Evolutionary conservation across 2,797 vertebrate genomes (phyloP).

Genomic region (Valencia hispanica): DNA sequence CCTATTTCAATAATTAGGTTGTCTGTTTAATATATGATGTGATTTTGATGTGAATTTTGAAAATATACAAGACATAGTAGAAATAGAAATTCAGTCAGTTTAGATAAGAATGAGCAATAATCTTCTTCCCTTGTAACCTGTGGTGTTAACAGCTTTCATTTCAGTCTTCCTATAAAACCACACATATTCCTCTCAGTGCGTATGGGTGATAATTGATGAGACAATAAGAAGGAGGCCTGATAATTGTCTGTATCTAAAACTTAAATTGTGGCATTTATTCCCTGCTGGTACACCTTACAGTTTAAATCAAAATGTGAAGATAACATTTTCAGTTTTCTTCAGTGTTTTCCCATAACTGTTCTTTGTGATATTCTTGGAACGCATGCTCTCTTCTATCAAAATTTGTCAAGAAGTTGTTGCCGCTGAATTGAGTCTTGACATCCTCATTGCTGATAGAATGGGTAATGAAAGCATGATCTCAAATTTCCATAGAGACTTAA

Average conservation of each 20-base stretch:
- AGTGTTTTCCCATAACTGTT: background rate
- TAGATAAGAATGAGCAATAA: background rate
- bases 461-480: background rate
- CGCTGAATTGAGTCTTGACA: background rate
- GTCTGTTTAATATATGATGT: background rate
- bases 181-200: background rate
- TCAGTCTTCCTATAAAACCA: background rate
- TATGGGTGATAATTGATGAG: conserved; percentile 1
- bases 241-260: conserved; percentile 12
- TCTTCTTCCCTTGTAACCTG: background rate
- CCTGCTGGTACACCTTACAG: background rate
- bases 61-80: background rate
- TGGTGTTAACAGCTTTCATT: background rate
- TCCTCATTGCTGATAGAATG: conserved; percentile 14
- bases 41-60: background rate
- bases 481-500: background rate
- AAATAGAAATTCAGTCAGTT: background rate
- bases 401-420: background rate
- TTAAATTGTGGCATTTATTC: background rate
- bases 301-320: background rate
- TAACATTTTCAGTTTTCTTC: background rate
- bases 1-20: background rate
- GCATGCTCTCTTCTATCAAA: background rate
- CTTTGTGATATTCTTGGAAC: background rate
- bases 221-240: background rate